phyloP scores from a whole-genome alignment of 2,113 vertebrate genomes.

The Morone saxatilis region DNA sequence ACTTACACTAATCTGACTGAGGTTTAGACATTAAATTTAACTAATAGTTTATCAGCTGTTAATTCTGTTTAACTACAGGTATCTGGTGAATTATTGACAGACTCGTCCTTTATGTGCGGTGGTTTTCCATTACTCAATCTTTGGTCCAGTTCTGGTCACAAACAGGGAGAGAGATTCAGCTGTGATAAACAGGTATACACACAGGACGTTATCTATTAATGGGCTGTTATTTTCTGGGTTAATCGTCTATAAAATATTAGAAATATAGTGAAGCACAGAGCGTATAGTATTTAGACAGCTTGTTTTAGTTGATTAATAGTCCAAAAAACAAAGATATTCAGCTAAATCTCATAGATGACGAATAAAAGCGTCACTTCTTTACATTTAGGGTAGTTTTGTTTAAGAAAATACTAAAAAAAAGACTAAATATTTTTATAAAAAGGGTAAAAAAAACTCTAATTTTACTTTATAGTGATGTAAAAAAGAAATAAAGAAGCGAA shows the following conservation, averaged over 20 bases:
- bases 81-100: slow-evolving; percentile 42
- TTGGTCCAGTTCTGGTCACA: not conserved
- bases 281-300: too few species aligned
- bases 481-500: not conserved
- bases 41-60: not conserved
- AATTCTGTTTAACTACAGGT: not conserved
- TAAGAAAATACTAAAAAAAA: not conserved
- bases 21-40: not conserved
- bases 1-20: not conserved
- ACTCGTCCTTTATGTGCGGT: not conserved
- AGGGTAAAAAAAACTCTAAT: not conserved
- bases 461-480: too few species aligned
- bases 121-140: slow-evolving; percentile 7
- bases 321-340: too few species aligned
- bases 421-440: not conserved
- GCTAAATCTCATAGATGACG: not conserved
- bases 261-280: too few species aligned
- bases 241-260: not conserved
- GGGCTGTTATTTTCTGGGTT: not conserved
- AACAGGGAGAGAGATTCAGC: not conserved
- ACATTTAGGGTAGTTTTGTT: too few species aligned
- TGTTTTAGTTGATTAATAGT: too few species aligned
- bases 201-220: not conserved
- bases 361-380: not conserved
- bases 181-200: not conserved